Evolutionary conservation across 2,888 invertebrate genomes (phyloP), one percentile per base, ranked within the genome.

Genomic region (Serripes groenlandicus): DNA sequence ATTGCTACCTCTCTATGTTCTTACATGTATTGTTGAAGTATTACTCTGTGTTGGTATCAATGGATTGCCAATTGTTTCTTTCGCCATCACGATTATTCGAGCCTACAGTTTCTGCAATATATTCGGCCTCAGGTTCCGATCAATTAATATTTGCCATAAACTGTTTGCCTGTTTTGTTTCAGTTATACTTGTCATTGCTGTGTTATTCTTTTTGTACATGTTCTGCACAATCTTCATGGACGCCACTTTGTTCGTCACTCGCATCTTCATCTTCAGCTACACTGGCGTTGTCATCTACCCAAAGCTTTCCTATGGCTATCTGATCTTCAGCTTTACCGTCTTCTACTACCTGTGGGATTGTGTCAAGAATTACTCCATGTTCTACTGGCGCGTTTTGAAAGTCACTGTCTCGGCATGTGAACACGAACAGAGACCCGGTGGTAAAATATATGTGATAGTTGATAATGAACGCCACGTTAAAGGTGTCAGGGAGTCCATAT

Each of bases 241-340:
- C 32, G 86, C 85, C 15, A 80, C 73, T 37, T 42, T 87, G 15
- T 88, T 88, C 54, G 28, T 87, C 15, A 73, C 80, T 1, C 73
- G 84, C 26, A 69, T 88, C 21, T 68, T 68, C 3, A 82, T 88
- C 11, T 88, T 86, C 28, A 88, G 85, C 15, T 88, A 82, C 70
- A 87, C 85, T 11, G 88, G 88, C 9, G 75, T 88, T 3, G 75
- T 88, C 26, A 74, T 83, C 11, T 84, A 85, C 37, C 86, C 88
- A 15, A 83, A 80, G 35, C 56, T 76, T 1, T 80, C 88, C 0
- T 85, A 85, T 32, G 88, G 88, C 2, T 88, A 87, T 42, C 35
- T 88, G 3, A 83, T 88, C 7, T 85, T 88, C 62, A 58, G 49
- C 4, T 70, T 82, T 5, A 88, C 88, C 0, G 78, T 85, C 2